These are phyloP conservation scores for Oegoconia quadripuncta DNA, from an alignment of 2,888 invertebrate genomes.

Conservation along the genomic window DNA sequence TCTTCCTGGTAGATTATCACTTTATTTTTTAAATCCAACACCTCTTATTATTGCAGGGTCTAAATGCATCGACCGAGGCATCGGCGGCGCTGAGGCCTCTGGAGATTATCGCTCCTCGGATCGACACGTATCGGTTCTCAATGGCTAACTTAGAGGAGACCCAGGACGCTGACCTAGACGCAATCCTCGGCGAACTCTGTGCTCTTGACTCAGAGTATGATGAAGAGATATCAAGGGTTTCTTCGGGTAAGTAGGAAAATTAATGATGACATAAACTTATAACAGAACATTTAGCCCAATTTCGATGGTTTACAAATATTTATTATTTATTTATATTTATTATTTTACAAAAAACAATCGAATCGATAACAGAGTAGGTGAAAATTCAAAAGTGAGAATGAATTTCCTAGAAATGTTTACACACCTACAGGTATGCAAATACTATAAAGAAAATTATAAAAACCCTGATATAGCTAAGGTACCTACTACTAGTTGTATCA, in stretches of 20 bases:
- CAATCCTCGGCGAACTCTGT: constrained; percentile 96
- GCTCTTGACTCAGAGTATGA: constrained; percentile 89
- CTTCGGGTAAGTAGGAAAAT: constrained; percentile 44
- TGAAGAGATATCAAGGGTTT: constrained; percentile 73
- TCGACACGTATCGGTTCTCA: constrained; percentile 94
- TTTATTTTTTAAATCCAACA: constrained; percentile 8
- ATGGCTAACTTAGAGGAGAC: constrained; percentile 98
- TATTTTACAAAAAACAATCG: constrained; percentile 5
- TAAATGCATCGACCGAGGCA: constrained; percentile 75
- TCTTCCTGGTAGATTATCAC: neutral
- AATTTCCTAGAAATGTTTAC: too few relatives aligned
- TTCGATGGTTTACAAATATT: too few relatives aligned
- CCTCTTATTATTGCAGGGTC: constrained; percentile 80
- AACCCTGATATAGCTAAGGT: too few relatives aligned
- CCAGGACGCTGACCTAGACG: constrained; percentile 97
- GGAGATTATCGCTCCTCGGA: constrained; percentile 88
- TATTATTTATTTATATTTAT: neutral
- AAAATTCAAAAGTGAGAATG: too few relatives aligned
- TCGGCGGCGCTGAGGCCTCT: constrained; percentile 81
- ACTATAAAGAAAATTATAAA: too few relatives aligned
- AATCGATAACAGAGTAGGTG: too few relatives aligned
- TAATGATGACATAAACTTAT: too few relatives aligned
- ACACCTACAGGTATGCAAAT: too few relatives aligned
- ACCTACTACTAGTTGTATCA: too few relatives aligned
- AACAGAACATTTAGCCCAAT: neutral